Evolutionary conservation across 2,113 vertebrate genomes (phyloP).

Genomic region (Rhagologus leucostigma): DNA sequence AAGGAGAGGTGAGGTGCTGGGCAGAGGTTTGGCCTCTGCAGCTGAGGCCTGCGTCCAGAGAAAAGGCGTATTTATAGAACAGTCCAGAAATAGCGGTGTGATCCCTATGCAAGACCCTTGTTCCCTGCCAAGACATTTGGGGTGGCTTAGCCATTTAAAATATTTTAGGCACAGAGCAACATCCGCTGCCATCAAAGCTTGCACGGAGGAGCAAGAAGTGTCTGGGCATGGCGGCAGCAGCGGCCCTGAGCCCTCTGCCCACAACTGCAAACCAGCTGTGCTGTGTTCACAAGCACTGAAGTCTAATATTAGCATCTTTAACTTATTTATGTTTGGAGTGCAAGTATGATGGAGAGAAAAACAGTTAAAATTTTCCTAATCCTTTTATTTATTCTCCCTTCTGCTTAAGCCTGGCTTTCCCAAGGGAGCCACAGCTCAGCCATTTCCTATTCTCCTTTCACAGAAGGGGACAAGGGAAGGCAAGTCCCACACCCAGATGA

Average conservation of each 20-base stretch:
- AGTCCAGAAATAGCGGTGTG: not conserved
- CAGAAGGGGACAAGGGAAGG: not conserved
- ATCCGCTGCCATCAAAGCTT: not conserved
- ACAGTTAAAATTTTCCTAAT: not conserved
- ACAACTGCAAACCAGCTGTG: accelerated
- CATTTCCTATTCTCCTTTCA: not conserved
- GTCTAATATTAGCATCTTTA: not conserved
- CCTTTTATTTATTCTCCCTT: not conserved
- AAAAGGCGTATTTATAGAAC: not conserved
- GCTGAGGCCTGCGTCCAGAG: not conserved
- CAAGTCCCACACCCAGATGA: not conserved
- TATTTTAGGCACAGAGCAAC: not conserved
- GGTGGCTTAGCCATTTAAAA: not conserved
- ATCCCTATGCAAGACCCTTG: not conserved
- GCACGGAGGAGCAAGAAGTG: accelerated
- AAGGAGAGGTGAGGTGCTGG: not conserved
- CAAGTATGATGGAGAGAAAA: not conserved
- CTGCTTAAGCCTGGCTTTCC: not conserved
- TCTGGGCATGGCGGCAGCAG: not conserved
- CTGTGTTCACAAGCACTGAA: not conserved
- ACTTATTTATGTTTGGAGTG: not conserved
- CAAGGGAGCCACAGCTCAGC: not conserved
- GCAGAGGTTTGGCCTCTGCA: not conserved
- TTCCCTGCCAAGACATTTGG: not conserved
- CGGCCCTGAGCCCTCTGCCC: not conserved